Base-by-base conservation (phyloP, 2,888 invertebrate genomes). In the Halictus quadricinctus region DNA sequence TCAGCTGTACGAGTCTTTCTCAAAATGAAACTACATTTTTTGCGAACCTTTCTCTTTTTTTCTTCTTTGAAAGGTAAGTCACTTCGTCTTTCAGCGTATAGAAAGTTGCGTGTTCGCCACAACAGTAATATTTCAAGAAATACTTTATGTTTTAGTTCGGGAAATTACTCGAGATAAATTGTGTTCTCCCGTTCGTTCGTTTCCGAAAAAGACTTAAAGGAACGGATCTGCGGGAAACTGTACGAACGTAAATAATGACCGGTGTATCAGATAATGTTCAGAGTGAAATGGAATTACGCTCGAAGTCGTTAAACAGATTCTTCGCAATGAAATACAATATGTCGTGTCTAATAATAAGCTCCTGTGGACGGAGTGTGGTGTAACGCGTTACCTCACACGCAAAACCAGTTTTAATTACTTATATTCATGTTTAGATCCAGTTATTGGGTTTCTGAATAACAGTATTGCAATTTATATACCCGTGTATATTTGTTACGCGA, bases 121-220 rank as follows among this genome's bases (percentile, higher is more conserved):
- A 21, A n/a, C 10, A n/a, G 69, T 41, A 69, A 69, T 69, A 69
- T 69, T 41, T 69, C 69, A 69, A 69, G 69, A 69, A 36, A 41
- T 41, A 21, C 69, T 69, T 69, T 41, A 43, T 41, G 69, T 69
- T 69, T 69, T 69, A 41, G 41, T 43, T 69, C 36, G 13, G n/a
- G 21, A 69, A 41, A 69, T 69, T 69, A 69, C 69, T 69, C 69
- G n/a, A 43, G 69, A 69, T 69, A 43, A 69, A 69, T 36, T 36
- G 43, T n/a, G 43, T 69, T 69, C 69, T n/a, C n/a, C n/a, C 5
- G n/a, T 12, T 41, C 69, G 5, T 69, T 41, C 69, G 21, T 69
- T 69, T 69, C n/a, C 10, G 43, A 43, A 69, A 18, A 69, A 69
- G 66, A 69, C 66, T 69, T 69, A 41, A 41, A 43, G n/a, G 69